Percentiles rank a stretch among this genome's conserved stretches.
Evolutionary conservation across 2,888 invertebrate genomes (phyloP).

Genomic region (Yponomeuta cagnagella): DNA sequence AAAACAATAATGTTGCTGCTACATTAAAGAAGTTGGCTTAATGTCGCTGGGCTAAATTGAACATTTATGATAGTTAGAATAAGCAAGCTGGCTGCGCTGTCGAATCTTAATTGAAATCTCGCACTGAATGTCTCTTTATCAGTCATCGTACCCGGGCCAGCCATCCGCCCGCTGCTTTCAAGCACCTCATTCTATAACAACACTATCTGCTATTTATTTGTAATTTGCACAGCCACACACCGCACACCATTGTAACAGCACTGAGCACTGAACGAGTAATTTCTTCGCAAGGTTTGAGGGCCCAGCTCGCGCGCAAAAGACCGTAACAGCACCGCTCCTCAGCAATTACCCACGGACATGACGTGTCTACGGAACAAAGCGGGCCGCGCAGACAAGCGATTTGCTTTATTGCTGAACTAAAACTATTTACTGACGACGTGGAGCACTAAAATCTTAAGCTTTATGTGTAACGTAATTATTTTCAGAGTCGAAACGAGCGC

Average conservation of each 20-base stretch:
- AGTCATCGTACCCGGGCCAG: conserved; percentile 69
- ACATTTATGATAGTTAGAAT: conserved; percentile 46
- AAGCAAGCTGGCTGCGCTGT: conserved; percentile 34
- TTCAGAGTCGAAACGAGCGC: conserved; percentile 2
- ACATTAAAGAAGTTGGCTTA: conserved; percentile 27
- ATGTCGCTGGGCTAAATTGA: conserved; percentile 38
- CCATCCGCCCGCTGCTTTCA: conserved; percentile 71
- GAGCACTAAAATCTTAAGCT: background rate
- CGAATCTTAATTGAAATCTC: conserved; percentile 68
- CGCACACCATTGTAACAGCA: conserved; percentile 28
- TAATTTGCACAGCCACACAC: conserved; percentile 48
- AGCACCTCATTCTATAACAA: conserved; percentile 68
- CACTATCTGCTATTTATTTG: conserved; percentile 43
- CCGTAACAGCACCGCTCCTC: conserved; percentile 67
- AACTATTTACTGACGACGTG: background rate
- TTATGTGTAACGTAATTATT: conserved; percentile 4
- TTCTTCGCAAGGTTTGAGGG: conserved; percentile 46
- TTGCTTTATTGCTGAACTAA: background rate
- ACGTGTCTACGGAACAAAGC: conserved; percentile 54
- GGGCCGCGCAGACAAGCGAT: conserved; percentile 31
- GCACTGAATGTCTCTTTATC: conserved; percentile 54
- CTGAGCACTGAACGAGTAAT: background rate
- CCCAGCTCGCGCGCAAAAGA: conserved; percentile 56
- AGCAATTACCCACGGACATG: conserved; percentile 67
- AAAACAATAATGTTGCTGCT: conserved; percentile 20